Evolutionary conservation across 2,113 vertebrate genomes (phyloP).

Genomic region (Hypomesus transpacificus): DNA sequence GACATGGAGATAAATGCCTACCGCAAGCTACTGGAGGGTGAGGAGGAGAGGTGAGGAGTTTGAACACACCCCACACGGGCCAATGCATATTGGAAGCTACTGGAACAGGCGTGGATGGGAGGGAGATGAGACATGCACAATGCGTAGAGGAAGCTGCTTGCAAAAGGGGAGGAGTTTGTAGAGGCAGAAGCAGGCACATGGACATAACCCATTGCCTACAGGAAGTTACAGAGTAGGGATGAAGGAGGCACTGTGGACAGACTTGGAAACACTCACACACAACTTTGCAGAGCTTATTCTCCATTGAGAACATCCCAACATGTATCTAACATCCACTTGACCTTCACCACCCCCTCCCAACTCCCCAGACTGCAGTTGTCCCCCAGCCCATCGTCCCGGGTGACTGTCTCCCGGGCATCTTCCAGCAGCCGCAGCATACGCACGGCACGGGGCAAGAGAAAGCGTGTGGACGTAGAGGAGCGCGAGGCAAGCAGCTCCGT

Average conservation of each 20-base stretch:
- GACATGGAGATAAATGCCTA: constrained; percentile 94
- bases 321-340: not conserved
- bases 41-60: constrained; percentile 81
- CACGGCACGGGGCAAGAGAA: constrained; percentile 81
- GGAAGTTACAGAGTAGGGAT: not conserved
- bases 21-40: constrained; percentile 85
- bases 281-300: not conserved
- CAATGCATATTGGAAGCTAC: not conserved
- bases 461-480: constrained; percentile 81
- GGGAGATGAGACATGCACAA: no score
- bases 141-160: no score
- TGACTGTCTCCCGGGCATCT: constrained; percentile 81
- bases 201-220: no score
- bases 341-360: not conserved
- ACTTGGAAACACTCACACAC: not conserved
- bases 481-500: constrained; percentile 86
- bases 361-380: constrained; percentile 78
- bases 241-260: not conserved
- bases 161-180: no score
- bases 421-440: constrained; percentile 82
- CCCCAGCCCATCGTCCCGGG: constrained; percentile 80
- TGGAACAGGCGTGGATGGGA: no score
- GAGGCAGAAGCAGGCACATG: no score
- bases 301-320: not conserved
- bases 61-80: not conserved